Conservation (phyloP, 2,113 vertebrate genomes). For the Cebus imitator region DNA sequence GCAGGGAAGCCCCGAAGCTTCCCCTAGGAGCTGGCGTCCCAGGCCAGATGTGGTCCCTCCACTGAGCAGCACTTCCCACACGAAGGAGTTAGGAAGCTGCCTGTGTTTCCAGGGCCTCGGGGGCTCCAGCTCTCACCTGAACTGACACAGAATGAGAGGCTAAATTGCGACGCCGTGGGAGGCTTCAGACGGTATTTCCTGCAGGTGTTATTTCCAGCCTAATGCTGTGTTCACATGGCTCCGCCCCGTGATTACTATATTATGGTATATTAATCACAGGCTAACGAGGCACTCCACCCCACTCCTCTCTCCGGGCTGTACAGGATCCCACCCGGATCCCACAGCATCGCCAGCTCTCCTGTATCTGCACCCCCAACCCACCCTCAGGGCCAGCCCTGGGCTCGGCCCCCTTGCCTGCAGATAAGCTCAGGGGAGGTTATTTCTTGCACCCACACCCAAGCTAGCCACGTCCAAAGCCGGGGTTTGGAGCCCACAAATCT, state of each 20-base stretch:
- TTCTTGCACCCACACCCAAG: background rate
- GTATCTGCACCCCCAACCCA: background rate
- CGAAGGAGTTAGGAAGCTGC: background rate
- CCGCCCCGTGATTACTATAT: constrained; percentile 68
- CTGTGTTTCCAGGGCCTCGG: background rate
- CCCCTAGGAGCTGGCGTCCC: background rate
- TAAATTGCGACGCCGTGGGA: constrained; percentile 60
- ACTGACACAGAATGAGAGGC: constrained; percentile 25
- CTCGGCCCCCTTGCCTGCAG: background rate
- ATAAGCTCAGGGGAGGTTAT: background rate
- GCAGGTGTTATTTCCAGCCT: constrained; percentile 66
- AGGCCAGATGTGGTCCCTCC: background rate
- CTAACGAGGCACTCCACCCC: constrained; percentile 42
- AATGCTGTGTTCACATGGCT: constrained; percentile 60
- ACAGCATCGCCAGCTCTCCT: background rate
- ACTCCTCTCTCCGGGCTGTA: background rate
- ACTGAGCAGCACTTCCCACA: background rate
- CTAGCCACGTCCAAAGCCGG: background rate
- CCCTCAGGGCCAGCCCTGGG: background rate
- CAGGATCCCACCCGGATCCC: background rate
- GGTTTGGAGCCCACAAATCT: background rate
- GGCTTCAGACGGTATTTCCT: constrained; percentile 56
- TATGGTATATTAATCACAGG: constrained; percentile 74
- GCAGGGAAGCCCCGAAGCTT: background rate
- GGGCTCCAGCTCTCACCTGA: constrained; percentile 53